Conservation (phyloP, 2,113 vertebrate species). For the Cricetomys ansorgei region DNA sequence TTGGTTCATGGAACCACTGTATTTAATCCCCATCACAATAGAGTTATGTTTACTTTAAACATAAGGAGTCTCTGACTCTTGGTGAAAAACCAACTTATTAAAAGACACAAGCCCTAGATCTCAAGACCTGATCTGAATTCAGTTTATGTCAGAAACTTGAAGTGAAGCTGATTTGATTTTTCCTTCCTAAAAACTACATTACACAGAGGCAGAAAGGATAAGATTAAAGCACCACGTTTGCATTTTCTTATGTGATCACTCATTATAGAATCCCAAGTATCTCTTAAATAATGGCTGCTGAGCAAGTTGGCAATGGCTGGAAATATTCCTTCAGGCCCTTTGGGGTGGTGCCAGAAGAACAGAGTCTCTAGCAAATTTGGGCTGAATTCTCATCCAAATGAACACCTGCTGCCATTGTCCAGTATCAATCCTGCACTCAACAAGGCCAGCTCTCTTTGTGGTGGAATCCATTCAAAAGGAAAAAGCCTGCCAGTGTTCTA, state of each 20-base stretch:
- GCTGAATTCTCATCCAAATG: slow-evolving; percentile 77
- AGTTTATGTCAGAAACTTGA: neutral
- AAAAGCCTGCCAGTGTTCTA: slow-evolving; percentile 35
- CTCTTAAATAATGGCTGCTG: slow-evolving; percentile 29
- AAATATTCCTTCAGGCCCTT: slow-evolving; percentile 51
- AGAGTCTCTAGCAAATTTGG: slow-evolving; percentile 35
- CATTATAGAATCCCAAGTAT: slow-evolving; percentile 7
- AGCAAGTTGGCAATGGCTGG: neutral
- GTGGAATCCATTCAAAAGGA: slow-evolving; percentile 60
- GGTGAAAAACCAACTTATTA: neutral
- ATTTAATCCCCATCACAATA: neutral
- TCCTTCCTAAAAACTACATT: neutral
- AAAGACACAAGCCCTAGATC: neutral
- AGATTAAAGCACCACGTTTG: neutral
- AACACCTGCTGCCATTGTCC: slow-evolving; percentile 76
- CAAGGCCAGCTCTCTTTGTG: slow-evolving; percentile 53
- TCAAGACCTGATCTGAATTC: neutral
- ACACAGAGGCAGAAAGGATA: neutral
- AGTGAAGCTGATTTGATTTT: neutral
- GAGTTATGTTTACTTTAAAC: neutral
- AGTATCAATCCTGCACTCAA: slow-evolving; percentile 20
- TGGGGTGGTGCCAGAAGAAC: slow-evolving; percentile 62
- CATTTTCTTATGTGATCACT: slow-evolving; percentile 20
- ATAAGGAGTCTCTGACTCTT: neutral
- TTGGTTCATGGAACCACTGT: neutral